Evolutionary conservation across 2,113 vertebrate species (phyloP), one percentile per base, ranked within the genome.

Genomic region (Fregetta grallaria): DNA sequence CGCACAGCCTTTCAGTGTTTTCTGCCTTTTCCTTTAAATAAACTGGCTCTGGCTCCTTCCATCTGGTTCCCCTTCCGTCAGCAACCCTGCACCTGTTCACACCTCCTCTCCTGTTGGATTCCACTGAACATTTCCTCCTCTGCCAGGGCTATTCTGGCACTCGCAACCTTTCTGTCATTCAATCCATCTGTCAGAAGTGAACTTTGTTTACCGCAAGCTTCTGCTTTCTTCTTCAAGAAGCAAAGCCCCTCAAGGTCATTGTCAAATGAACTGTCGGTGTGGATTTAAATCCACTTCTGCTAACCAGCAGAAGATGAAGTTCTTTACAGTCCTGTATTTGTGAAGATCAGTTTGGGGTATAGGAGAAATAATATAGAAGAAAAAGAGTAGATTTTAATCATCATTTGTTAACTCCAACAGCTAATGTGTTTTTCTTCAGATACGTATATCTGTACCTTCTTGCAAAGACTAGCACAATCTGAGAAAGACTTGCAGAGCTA

Each of bases 161-260:
- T 98, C 98, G 96, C 99, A 99, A 99, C 99, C 99, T 99, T 99
- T 99, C 99, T 99, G 99, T 99, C 99, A 99, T 99, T 99, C 99
- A 99, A 99, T 99, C 99, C 99, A 99, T 99, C 99, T 99, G 99
- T 99, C 99, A 99, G 99, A 99, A 99, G 99, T 99, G 99, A 99
- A 99, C 99, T 99, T 99, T 99, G 99, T 99, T 99, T 99, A 99
- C 99, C 98, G 99, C 99, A 98, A 99, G 99, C 98, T 99, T 99
- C 99, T 99, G 99, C 99, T 99, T 99, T 99, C 99, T 99, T 99
- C 99, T 99, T 99, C 99, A 99, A 99, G 99, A 99, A 99, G 98
- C 98, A 98, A 98, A 98, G 98, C 98, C 98, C 99, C 98, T 99
- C 98, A 98, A 99, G 99, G 98, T 99, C 99, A 99, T 98, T 98